Percentiles rank a stretch among this genome's conserved stretches.
These are phyloP conservation scores for Nomada lathburiana DNA, from an alignment of 2,888 invertebrate genomes.

Conservation along the genomic window DNA sequence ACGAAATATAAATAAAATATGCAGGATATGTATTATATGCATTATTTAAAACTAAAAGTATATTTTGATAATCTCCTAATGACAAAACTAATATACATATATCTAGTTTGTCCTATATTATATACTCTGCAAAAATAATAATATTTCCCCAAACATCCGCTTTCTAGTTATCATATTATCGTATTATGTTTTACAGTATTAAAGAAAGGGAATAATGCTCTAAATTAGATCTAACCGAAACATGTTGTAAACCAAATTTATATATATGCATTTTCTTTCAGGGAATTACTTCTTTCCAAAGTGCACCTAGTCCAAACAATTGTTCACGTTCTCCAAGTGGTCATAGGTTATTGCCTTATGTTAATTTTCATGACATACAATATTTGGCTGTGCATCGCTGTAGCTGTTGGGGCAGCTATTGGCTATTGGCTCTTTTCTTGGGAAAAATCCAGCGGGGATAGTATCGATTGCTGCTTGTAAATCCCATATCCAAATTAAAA, in stretches of 20 bases:
- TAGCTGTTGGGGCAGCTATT: constrained; percentile 85
- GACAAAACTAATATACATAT: too few relatives aligned
- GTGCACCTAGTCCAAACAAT: constrained; percentile 78
- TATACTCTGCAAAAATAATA: too few relatives aligned
- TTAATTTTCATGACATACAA: constrained; percentile 88
- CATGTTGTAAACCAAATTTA: not conserved
- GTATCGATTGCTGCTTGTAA: constrained; percentile 77
- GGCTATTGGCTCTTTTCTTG: constrained; percentile 84
- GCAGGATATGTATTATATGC: too few relatives aligned
- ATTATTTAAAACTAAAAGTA: too few relatives aligned
- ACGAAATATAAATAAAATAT: too few relatives aligned
- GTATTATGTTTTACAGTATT: not conserved
- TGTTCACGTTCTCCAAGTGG: constrained; percentile 82
- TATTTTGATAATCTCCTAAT: too few relatives aligned
- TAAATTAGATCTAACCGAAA: not conserved
- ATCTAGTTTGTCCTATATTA: too few relatives aligned
- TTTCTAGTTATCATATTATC: too few relatives aligned
- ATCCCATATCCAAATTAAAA: constrained; percentile 8
- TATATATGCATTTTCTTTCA: constrained; percentile 57
- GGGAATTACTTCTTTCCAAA: constrained; percentile 78
- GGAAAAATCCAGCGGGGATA: constrained; percentile 73
- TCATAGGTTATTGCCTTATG: constrained; percentile 87
- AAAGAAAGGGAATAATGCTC: not conserved
- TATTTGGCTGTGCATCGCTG: constrained; percentile 86
- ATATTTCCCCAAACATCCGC: too few relatives aligned